Base-by-base conservation (phyloP, 35 echinoderm and acorn worm species). In the Chiridota heheva region DNA sequence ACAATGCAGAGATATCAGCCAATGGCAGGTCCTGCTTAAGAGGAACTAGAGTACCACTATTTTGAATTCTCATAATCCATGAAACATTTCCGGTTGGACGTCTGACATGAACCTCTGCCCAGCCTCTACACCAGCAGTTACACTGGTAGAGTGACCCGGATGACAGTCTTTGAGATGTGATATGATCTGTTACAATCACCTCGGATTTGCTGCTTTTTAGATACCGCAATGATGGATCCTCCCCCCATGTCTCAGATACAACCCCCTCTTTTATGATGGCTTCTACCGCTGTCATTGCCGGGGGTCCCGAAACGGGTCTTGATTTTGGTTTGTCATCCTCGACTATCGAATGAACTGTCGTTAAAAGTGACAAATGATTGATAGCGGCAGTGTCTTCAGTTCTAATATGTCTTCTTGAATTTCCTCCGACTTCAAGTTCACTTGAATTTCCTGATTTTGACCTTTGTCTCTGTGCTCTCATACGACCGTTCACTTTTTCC, bases 21-120 rank as follows among this genome's bases (percentile, higher is more conserved):
- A 98, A 41, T 29, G 95, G 95, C 25, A 98, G 65, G 7, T 92
- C 95, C 28, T 84, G 60, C 1, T 82, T 51, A 15, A 70, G 28
- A 30, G 95, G 95, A 8, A 91, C 85, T 2, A 98, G 85, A 43
- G 74, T 83, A 4, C 89, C 84, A 2, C 87, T 84, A 40, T 98
- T 98, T 69, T 98, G 89, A 43, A 98, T 85, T 17, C 89, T 57
- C 95, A 98, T 98, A 24, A 91, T 86, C 95, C 95, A 98, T 17
- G 89, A 88, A 25, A 86, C 82, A 48, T 88, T 89, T 15, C 95
- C 95, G 1, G 95, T 98, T 18, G 95, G 84, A 25, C 89, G 63
- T 34, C 95, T 49, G 29, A 98, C 69, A 38, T 98, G 83, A 2
- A 98, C 86, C 81, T 98, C 95, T 0, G 95, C 95, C 95, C 95